A percentile compares a stretch with the other conserved stretches of the same genome.
These are phyloP conservation scores for Anhinga rufa DNA, from an alignment of 2,113 vertebrate genomes.

Conservation along the genomic window DNA sequence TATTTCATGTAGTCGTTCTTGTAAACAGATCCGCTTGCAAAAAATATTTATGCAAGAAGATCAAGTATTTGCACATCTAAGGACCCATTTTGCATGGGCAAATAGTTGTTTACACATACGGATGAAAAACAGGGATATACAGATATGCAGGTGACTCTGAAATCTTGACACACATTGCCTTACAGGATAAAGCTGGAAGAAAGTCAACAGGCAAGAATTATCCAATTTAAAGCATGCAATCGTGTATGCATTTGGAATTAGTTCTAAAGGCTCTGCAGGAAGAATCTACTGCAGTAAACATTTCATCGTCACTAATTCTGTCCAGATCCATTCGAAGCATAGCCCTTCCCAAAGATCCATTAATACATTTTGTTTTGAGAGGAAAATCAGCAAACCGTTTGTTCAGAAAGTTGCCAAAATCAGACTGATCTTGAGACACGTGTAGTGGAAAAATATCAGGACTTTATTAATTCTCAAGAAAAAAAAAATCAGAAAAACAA, in stretches of 20 bases:
- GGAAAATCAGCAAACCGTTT: not conserved
- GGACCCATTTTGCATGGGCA: slow-evolving; percentile 23
- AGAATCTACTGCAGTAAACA: slow-evolving; percentile 38
- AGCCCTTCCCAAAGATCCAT: not conserved
- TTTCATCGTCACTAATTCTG: slow-evolving; percentile 51
- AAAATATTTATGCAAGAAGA: slow-evolving; percentile 32
- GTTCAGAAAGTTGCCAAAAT: slow-evolving; percentile 13
- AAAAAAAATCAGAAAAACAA: not conserved
- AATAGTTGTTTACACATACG: not conserved
- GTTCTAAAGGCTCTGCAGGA: slow-evolving; percentile 43
- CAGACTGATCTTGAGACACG: not conserved
- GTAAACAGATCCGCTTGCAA: slow-evolving; percentile 20
- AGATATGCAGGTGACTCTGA: slow-evolving; percentile 19
- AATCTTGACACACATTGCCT: slow-evolving; percentile 41
- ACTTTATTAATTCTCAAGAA: not conserved
- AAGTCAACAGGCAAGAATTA: slow-evolving; percentile 53
- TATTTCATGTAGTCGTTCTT: not conserved
- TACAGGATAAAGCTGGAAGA: slow-evolving; percentile 35
- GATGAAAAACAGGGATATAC: slow-evolving; percentile 15
- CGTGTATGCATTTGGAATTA: slow-evolving; percentile 53
- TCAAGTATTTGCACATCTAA: slow-evolving; percentile 45
- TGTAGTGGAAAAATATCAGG: not conserved
- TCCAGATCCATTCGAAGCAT: slow-evolving; percentile 29
- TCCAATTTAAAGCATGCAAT: slow-evolving; percentile 25
- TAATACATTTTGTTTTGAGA: slow-evolving; percentile 5